phyloP scores from a whole-genome alignment of 1,140 invertebrate genomes.

The Thaumatotibia leucotreta region DNA sequence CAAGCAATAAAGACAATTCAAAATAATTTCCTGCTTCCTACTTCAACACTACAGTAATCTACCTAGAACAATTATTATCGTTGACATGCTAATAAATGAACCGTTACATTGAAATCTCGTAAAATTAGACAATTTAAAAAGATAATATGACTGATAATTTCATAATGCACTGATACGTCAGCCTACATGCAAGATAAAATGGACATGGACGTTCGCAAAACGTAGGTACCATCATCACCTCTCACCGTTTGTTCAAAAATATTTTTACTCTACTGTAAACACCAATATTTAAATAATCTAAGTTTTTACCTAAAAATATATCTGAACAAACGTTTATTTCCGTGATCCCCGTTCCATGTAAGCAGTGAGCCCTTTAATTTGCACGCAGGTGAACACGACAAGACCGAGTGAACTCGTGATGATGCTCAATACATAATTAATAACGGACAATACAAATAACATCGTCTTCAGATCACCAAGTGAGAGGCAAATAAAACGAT shows the following conservation, averaged over 20 bases:
- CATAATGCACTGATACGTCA: slow-evolving; percentile 50
- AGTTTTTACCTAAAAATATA: slow-evolving; percentile 32
- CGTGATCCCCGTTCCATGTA: slow-evolving; percentile 64
- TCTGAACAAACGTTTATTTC: slow-evolving; percentile 36
- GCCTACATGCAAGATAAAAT: slow-evolving; percentile 64
- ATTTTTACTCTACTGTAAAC: slow-evolving; percentile 26
- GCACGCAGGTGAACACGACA: slow-evolving; percentile 60
- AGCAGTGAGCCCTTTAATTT: slow-evolving; percentile 68
- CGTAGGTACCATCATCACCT: slow-evolving; percentile 33
- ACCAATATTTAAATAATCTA: slow-evolving; percentile 18
- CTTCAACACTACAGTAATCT: background rate
- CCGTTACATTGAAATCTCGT: slow-evolving; percentile 2
- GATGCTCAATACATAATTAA: slow-evolving; percentile 43
- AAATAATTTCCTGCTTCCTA: background rate
- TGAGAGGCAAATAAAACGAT: slow-evolving; percentile 60
- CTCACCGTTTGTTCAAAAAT: slow-evolving; percentile 46
- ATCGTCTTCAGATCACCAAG: slow-evolving; percentile 56
- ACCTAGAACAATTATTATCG: background rate
- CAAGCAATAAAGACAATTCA: background rate
- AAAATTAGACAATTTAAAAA: slow-evolving; percentile 14
- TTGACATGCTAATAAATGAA: slow-evolving; percentile 10
- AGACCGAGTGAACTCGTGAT: slow-evolving; percentile 51
- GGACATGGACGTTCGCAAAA: slow-evolving; percentile 42
- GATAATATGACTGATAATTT: slow-evolving; percentile 21
- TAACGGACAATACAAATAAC: slow-evolving; percentile 49